phyloP scores from a whole-genome alignment of 2,797 vertebrate species.

The Rhinogobio ventralis region DNA sequence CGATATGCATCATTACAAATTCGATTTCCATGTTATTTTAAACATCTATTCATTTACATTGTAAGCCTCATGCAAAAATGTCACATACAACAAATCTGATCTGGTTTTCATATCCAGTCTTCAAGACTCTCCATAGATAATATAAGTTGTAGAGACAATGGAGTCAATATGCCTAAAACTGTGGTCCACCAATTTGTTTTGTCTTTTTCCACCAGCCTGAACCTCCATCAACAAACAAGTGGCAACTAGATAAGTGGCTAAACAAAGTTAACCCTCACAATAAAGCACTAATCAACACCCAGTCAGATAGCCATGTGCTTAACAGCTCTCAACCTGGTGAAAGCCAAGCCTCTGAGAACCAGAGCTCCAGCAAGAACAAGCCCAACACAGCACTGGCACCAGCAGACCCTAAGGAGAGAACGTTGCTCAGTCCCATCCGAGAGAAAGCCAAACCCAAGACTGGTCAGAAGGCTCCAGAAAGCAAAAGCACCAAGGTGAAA shows the following conservation, averaged over 20 bases:
- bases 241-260: conserved; percentile 97
- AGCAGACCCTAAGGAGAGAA: conserved; percentile 88
- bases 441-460: conserved; percentile 91
- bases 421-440: conserved; percentile 81
- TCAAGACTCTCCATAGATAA: not conserved
- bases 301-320: conserved; percentile 85
- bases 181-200: conserved; percentile 21
- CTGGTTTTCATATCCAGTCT: not conserved
- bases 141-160: not conserved
- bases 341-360: conserved; percentile 80
- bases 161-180: not conserved
- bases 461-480: conserved; percentile 87
- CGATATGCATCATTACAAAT: conserved; percentile 47
- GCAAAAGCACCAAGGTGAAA: conserved; percentile 89
- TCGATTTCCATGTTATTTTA: conserved; percentile 32
- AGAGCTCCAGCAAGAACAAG: conserved; percentile 85
- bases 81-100: not conserved
- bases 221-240: conserved; percentile 94
- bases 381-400: conserved; percentile 75
- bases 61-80: conserved; percentile 3
- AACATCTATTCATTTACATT: conserved; percentile 6
- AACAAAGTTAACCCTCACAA: conserved; percentile 97
- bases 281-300: conserved; percentile 88
- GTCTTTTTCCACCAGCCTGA: conserved; percentile 84
- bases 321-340: conserved; percentile 76